phyloP scores from a whole-genome alignment of 2,113 vertebrate species.

The Hippocampus abdominalis region DNA sequence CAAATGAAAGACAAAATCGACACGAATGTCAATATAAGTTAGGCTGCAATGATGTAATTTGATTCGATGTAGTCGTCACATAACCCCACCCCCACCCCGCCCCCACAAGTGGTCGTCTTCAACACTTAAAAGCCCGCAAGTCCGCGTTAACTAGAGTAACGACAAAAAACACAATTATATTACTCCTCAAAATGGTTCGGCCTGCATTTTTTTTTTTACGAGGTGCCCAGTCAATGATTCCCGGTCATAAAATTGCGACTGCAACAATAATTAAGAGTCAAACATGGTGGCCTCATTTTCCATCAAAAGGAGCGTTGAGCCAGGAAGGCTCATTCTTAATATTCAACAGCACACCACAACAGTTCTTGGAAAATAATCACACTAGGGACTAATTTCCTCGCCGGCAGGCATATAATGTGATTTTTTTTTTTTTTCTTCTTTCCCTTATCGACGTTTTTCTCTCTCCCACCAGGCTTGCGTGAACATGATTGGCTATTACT shows the following conservation, averaged over 20 bases:
- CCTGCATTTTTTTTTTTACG: no score
- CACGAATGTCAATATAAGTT: no score
- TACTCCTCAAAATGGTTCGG: no score
- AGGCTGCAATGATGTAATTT: no score
- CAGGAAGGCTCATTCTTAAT: constrained; percentile 18
- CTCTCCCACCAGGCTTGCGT: constrained; percentile 10
- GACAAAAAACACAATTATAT: no score
- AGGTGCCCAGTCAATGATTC: constrained; percentile 15
- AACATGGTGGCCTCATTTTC: constrained; percentile 20
- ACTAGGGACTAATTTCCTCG: constrained; percentile 32
- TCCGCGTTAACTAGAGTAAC: no score
- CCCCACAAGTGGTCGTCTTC: no score
- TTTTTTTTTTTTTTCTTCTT: constrained; percentile 39
- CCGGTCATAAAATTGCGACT: constrained; percentile 19
- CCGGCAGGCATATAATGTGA: constrained; percentile 40
- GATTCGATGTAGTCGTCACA: no score
- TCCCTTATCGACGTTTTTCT: constrained; percentile 21
- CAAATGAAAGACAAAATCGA: no score
- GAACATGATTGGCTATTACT: constrained; percentile 48
- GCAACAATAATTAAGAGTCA: constrained; percentile 14
- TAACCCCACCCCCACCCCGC: no score
- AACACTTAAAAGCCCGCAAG: no score
- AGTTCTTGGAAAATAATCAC: constrained; percentile 34
- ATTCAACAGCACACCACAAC: constrained; percentile 31
- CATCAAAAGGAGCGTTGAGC: constrained; percentile 18